Evolutionary conservation across 2,888 invertebrate species (phyloP).

Genomic region (Tinea semifulvella): DNA sequence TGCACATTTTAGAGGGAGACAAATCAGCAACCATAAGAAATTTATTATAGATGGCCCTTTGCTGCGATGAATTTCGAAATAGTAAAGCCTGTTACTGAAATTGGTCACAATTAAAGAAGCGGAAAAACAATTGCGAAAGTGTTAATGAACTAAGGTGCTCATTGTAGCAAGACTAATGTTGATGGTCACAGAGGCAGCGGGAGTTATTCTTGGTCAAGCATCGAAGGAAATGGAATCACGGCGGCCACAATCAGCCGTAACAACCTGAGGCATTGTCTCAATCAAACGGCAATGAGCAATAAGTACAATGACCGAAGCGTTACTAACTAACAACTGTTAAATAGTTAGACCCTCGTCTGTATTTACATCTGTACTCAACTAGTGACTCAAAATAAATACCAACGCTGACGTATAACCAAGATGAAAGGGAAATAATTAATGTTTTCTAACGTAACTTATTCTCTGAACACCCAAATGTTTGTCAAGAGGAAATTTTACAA

Average conservation of each 20-base stretch:
- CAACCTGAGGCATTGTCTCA: constrained; percentile 46
- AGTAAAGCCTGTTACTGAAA: constrained; percentile 17
- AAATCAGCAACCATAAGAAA: constrained; percentile 6
- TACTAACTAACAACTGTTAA: constrained; percentile 12
- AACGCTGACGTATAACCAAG: constrained; percentile 2
- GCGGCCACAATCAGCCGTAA: constrained; percentile 25
- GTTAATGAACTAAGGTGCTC: constrained; percentile 44
- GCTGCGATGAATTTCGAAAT: constrained; percentile 1
- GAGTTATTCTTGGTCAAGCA: constrained; percentile 32
- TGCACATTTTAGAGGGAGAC: not conserved
- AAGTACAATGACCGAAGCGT: constrained; percentile 45
- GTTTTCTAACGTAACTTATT: not conserved
- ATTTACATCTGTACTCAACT: not conserved
- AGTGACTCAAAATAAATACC: not conserved
- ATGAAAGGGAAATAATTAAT: constrained; percentile 12
- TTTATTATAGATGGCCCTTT: constrained; percentile 3
- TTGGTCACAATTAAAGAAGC: constrained; percentile 45
- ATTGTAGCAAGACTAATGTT: constrained; percentile 29
- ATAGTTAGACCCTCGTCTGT: constrained; percentile 2
- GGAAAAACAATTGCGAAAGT: constrained; percentile 59
- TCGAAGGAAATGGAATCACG: constrained; percentile 37
- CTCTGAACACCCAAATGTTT: constrained; percentile 9
- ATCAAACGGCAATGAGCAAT: constrained; percentile 55
- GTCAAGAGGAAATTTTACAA: constrained; percentile 6
- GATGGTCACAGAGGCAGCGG: constrained; percentile 36